Evolutionary conservation across 2,797 vertebrate genomes (phyloP).

Genomic region (Galago senegalensis): DNA sequence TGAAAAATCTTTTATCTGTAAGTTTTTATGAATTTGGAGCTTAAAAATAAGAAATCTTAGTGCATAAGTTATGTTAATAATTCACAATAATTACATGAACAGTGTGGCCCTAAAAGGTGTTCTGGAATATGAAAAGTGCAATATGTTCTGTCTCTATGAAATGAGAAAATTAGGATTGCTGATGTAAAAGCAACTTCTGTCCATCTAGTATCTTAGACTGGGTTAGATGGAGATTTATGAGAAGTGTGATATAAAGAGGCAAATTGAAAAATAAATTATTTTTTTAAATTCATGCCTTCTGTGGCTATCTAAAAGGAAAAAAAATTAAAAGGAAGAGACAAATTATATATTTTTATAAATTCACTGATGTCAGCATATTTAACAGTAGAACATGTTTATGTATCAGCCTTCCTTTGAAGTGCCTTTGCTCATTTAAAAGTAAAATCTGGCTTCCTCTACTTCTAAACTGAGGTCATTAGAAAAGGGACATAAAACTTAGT

Average conservation of each 20-base stretch:
- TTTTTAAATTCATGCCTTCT: no score
- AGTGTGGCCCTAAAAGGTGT: neutral
- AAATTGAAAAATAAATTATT: no score
- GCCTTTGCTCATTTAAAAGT: slow-evolving; percentile 21
- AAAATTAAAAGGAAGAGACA: neutral
- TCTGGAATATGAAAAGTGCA: neutral
- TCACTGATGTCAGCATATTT: neutral
- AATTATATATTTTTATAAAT: neutral
- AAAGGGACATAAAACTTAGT: neutral
- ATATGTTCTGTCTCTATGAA: neutral
- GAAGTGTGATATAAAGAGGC: neutral
- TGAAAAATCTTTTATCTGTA: slow-evolving; percentile 26
- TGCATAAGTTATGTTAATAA: neutral
- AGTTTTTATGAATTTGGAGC: slow-evolving; percentile 36
- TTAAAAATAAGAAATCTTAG: slow-evolving; percentile 47
- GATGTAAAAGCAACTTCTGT: neutral
- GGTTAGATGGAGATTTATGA: slow-evolving; percentile 8
- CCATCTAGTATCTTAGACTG: neutral
- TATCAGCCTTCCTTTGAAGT: neutral
- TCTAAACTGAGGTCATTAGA: slow-evolving; percentile 29
- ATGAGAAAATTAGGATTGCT: slow-evolving; percentile 14
- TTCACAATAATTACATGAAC: slow-evolving; percentile 5
- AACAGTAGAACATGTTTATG: neutral
- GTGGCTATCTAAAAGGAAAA: no score
- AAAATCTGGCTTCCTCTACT: neutral